Conservation (phyloP, 2,888 invertebrate genomes). For the Epinotia bilunana region DNA sequence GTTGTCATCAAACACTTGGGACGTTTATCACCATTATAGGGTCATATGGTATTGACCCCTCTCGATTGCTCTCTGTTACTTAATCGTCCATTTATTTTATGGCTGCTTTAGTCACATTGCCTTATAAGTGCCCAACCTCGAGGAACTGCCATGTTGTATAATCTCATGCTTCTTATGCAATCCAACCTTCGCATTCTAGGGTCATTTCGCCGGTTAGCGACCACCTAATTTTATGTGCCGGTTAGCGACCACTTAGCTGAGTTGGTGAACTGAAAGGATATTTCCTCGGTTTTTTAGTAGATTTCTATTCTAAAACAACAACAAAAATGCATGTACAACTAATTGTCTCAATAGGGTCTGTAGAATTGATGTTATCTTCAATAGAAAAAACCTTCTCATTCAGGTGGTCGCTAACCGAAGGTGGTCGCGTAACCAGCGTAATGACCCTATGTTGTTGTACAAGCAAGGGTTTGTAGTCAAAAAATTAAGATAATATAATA, state of each 20-base stretch:
- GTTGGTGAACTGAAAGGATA: too few species aligned
- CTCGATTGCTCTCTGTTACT: background rate
- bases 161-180: constrained; percentile 30
- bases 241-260: too few species aligned
- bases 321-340: too few species aligned
- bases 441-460: background rate
- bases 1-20: background rate
- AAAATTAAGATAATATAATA: background rate
- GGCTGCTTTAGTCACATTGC: background rate
- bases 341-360: too few species aligned
- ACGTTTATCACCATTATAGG: background rate
- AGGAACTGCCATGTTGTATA: constrained; percentile 13
- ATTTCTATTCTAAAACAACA: too few species aligned
- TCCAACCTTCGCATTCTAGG: constrained; percentile 26
- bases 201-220: too few species aligned
- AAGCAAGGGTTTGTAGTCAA: constrained; percentile 7
- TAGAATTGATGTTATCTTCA: too few species aligned
- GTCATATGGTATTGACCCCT: background rate
- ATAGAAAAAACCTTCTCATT: too few species aligned
- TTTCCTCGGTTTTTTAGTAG: too few species aligned
- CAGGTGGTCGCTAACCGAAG: too few species aligned
- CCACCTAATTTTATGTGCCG: too few species aligned
- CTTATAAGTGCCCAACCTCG: constrained; percentile 14
- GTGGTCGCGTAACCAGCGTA: too few species aligned
- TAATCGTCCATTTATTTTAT: background rate